Percentiles rank a stretch among this genome's conserved stretches.
phyloP scores from a whole-genome alignment of 2,113 vertebrate genomes.

The Panthera tigris region DNA sequence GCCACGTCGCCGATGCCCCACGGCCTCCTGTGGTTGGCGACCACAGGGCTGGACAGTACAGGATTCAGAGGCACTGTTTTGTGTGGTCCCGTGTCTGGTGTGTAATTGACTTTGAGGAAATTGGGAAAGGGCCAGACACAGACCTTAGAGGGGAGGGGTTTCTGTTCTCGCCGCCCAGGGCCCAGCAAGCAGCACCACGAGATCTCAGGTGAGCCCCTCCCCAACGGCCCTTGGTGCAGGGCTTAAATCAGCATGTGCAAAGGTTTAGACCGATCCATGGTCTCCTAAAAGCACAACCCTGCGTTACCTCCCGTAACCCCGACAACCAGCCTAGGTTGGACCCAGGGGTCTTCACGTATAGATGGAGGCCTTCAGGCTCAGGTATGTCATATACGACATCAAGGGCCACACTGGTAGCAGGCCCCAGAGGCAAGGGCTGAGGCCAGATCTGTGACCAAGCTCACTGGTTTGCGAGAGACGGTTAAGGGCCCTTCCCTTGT shows the following conservation, averaged over 20 bases:
- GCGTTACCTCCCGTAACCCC: rapidly evolving
- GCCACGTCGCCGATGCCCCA: rapidly evolving
- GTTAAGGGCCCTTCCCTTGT: background rate
- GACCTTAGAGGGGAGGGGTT: too few relatives aligned
- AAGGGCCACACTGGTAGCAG: background rate
- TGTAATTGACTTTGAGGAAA: background rate
- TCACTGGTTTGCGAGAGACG: background rate
- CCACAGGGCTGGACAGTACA: rapidly evolving
- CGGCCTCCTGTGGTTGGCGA: rapidly evolving
- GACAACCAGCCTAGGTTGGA: rapidly evolving
- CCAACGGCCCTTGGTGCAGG: too few relatives aligned
- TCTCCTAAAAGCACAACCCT: rapidly evolving
- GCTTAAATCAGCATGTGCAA: background rate
- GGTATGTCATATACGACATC: rapidly evolving
- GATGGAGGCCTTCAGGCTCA: background rate
- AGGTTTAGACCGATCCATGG: rapidly evolving
- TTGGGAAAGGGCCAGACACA: background rate
- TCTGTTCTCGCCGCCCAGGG: background rate
- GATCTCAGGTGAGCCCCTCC: rapidly evolving
- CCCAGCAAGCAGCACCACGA: too few relatives aligned
- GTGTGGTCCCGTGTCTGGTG: rapidly evolving
- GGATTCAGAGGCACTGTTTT: background rate
- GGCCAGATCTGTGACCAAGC: background rate
- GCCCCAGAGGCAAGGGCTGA: background rate
- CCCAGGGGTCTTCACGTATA: rapidly evolving